A percentile compares a stretch with the other conserved stretches of the same genome.
phyloP scores from a whole-genome alignment of 1,140 invertebrate species.

The Eulimnadia texana region DNA sequence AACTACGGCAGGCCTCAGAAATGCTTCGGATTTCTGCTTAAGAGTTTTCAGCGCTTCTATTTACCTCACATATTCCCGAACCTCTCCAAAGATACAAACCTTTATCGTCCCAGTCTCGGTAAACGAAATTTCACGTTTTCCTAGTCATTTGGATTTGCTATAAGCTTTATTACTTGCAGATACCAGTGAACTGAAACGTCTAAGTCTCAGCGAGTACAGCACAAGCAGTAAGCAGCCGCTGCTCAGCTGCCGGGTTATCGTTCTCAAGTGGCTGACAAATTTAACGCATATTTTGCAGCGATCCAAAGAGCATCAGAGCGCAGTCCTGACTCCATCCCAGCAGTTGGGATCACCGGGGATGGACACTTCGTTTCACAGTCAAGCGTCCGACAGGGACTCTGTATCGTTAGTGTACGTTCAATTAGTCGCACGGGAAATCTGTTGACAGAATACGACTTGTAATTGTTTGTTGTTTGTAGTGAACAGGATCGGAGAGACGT shows the following conservation, averaged over 20 bases:
- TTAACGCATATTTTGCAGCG: constrained; percentile 47
- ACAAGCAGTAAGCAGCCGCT: constrained; percentile 42
- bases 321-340: background rate
- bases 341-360: constrained; percentile 8
- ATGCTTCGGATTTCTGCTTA: constrained; percentile 79
- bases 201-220: constrained; percentile 21
- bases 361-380: constrained; percentile 12
- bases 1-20: constrained; percentile 49
- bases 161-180: constrained; percentile 17
- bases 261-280: constrained; percentile 78
- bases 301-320: constrained; percentile 2
- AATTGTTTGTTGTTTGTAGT: constrained; percentile 23
- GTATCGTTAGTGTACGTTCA: constrained; percentile 3
- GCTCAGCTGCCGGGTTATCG: constrained; percentile 57
- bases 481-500: constrained; percentile 34
- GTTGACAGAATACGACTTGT: too few relatives aligned
- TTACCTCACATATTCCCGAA: constrained; percentile 78
- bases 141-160: background rate
- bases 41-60: constrained; percentile 83
- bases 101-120: constrained; percentile 78
- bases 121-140: constrained; percentile 19
- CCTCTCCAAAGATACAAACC: constrained; percentile 63
- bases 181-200: constrained; percentile 33
- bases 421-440: too few relatives aligned
- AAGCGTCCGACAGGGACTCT: constrained; percentile 13